A percentile compares a stretch with the other conserved stretches of the same genome.
These are phyloP conservation scores for Berghia stephanieae DNA, from an alignment of 1,140 invertebrate species.

Conservation along the genomic window DNA sequence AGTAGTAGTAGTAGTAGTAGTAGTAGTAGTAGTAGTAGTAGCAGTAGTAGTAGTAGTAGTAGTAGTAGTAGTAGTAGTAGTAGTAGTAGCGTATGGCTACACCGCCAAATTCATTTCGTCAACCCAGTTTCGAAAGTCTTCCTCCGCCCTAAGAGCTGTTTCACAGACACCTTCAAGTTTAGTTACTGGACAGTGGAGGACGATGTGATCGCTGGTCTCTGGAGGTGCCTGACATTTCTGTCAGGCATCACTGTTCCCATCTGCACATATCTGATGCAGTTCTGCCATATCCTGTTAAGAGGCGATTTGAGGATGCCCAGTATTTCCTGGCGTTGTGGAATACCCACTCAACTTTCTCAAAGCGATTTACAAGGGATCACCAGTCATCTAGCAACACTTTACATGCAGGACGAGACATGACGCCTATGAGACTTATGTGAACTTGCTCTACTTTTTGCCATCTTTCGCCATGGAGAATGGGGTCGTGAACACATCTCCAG, in stretches of 20 bases:
- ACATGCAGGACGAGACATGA: too few relatives aligned
- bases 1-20: slow-evolving; percentile 34
- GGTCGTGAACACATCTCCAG: too few relatives aligned
- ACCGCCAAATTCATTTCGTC: not conserved
- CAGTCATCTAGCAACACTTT: too few relatives aligned
- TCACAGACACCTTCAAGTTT: too few relatives aligned
- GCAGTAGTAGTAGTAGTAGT: slow-evolving; percentile 31
- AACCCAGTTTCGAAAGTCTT: not conserved
- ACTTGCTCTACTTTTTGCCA: too few relatives aligned
- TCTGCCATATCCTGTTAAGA: too few relatives aligned
- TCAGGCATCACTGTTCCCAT: not conserved
- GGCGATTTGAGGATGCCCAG: too few relatives aligned
- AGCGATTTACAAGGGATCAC: too few relatives aligned
- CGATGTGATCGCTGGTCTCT: not conserved
- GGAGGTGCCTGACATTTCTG: not conserved
- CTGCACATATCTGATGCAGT: not conserved
- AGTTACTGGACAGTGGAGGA: not conserved
- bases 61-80: slow-evolving; percentile 32
- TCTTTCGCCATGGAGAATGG: too few relatives aligned
- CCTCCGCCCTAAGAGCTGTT: not conserved
- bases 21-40: slow-evolving; percentile 34
- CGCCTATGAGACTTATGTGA: too few relatives aligned
- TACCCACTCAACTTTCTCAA: too few relatives aligned
- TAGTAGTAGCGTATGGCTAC: not conserved
- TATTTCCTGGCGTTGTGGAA: too few relatives aligned